Percentiles rank a stretch among this genome's conserved stretches.
Conservation (phyloP, 2,113 vertebrate species). For the Coptodon bakossiorum region DNA sequence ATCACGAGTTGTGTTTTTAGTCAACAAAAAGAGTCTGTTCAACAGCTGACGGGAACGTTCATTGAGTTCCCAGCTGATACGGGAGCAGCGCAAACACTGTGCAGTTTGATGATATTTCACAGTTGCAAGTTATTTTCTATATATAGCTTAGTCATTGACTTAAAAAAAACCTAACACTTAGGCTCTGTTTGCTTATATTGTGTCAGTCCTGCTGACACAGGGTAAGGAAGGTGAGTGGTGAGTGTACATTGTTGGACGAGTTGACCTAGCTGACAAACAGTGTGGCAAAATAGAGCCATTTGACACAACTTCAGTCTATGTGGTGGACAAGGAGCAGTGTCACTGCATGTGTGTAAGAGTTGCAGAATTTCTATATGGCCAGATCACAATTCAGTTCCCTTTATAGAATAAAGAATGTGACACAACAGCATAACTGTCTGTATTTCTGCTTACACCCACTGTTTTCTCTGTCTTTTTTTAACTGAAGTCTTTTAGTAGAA, state of each 20-base stretch:
- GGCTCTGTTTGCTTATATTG: not conserved
- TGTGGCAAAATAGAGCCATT: not conserved
- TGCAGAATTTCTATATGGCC: not conserved
- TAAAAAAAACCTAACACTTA: not conserved
- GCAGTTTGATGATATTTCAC: not conserved
- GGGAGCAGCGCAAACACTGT: not conserved
- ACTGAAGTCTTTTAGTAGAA: conserved; percentile 7
- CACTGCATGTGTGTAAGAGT: not conserved
- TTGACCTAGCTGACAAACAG: not conserved
- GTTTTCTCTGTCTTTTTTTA: not conserved
- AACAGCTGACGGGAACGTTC: conserved; percentile 27
- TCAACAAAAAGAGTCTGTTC: conserved; percentile 21
- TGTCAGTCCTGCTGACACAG: not conserved
- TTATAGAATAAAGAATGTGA: not conserved
- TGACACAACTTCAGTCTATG: not conserved
- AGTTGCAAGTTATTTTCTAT: not conserved
- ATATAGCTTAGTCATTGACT: not conserved
- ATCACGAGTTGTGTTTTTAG: conserved; percentile 34
- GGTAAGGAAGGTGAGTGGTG: not conserved
- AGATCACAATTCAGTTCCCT: not conserved
- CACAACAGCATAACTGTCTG: not conserved
- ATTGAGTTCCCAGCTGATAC: not conserved
- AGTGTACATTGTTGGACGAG: not conserved
- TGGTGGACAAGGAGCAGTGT: not conserved
- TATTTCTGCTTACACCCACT: not conserved